Percentiles rank a stretch among this genome's conserved stretches.
Evolutionary conservation across 64 coral and sea anemone genomes (phyloP).

Genomic region (Porites lutea): DNA sequence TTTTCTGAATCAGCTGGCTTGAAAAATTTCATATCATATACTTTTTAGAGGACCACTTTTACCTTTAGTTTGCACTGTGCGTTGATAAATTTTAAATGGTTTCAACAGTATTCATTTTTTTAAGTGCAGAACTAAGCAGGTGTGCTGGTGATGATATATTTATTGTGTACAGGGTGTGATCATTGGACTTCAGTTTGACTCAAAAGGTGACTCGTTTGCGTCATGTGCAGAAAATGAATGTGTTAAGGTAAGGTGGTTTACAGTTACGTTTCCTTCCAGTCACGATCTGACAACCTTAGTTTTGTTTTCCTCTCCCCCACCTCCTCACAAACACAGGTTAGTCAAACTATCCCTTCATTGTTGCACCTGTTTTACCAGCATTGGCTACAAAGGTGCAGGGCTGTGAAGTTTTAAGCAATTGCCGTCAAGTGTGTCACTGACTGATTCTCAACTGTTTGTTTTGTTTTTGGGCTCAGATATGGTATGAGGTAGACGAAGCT

Average conservation of each 20-base stretch:
- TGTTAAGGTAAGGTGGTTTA: conserved; percentile 64
- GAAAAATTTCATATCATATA: too few relatives aligned
- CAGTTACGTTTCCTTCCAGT: not conserved
- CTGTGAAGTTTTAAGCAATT: too few relatives aligned
- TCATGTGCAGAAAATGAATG: conserved; percentile 87
- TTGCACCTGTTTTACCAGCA: not conserved
- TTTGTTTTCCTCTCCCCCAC: not conserved
- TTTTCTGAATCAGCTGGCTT: too few relatives aligned
- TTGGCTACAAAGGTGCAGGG: too few relatives aligned
- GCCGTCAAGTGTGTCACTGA: too few relatives aligned
- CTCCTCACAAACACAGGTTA: not conserved
- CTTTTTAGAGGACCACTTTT: too few relatives aligned
- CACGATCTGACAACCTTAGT: not conserved
- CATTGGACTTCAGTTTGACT: conserved; percentile 81
- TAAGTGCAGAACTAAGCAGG: not conserved
- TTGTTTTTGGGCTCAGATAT: conserved; percentile 39
- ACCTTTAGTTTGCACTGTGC: too few relatives aligned
- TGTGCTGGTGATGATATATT: not conserved
- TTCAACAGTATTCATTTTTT: too few relatives aligned
- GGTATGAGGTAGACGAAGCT: conserved; percentile 69
- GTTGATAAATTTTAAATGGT: too few relatives aligned
- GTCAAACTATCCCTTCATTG: not conserved
- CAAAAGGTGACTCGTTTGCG: conserved; percentile 64
- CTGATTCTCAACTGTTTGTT: not conserved
- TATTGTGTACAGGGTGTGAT: conserved; percentile 61